These are phyloP conservation scores for Panagrolaimus sp. DNA, from an alignment of 1,140 invertebrate species.

Conservation along the genomic window DNA sequence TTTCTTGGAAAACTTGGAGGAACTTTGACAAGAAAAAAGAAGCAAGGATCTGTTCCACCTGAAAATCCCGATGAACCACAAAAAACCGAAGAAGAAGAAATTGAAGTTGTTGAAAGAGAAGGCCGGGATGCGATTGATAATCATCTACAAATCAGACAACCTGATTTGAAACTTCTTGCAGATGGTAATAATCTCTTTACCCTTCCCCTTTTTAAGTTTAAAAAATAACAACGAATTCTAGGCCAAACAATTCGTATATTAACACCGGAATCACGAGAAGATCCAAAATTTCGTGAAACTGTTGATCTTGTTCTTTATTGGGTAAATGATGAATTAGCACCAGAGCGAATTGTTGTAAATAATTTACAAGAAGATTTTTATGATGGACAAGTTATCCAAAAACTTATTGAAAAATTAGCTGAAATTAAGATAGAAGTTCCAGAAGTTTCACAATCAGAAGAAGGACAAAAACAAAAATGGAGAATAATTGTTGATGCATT, in stretches of 20 bases:
- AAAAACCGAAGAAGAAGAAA: conserved; percentile 38
- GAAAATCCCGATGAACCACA: conserved; percentile 20
- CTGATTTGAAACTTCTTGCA: conserved; percentile 36
- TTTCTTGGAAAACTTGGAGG: conserved; percentile 37
- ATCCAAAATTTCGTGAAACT: conserved; percentile 78
- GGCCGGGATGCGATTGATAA: conserved; percentile 41
- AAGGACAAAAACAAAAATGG: conserved; percentile 90
- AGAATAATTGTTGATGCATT: conserved; percentile 77
- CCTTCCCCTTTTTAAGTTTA: background rate
- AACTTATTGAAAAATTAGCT: conserved; percentile 71
- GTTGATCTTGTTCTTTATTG: conserved; percentile 62
- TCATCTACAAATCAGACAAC: conserved; percentile 38
- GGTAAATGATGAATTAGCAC: conserved; percentile 74
- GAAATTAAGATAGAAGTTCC: conserved; percentile 74
- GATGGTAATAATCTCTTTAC: conserved; percentile 35
- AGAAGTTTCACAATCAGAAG: conserved; percentile 96
- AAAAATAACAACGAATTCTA: conserved; percentile 22
- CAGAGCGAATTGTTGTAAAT: conserved; percentile 93
- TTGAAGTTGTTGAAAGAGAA: conserved; percentile 39
- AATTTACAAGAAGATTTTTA: conserved; percentile 93
- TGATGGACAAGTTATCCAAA: conserved; percentile 95
- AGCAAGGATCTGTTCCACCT: conserved; percentile 30
- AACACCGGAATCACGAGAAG: conserved; percentile 76
- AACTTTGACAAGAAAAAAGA: conserved; percentile 40
- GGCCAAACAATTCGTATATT: conserved; percentile 88